These are phyloP conservation scores for Brachionus sp. DNA, from an alignment of 1,140 invertebrate genomes.

Conservation along the genomic window DNA sequence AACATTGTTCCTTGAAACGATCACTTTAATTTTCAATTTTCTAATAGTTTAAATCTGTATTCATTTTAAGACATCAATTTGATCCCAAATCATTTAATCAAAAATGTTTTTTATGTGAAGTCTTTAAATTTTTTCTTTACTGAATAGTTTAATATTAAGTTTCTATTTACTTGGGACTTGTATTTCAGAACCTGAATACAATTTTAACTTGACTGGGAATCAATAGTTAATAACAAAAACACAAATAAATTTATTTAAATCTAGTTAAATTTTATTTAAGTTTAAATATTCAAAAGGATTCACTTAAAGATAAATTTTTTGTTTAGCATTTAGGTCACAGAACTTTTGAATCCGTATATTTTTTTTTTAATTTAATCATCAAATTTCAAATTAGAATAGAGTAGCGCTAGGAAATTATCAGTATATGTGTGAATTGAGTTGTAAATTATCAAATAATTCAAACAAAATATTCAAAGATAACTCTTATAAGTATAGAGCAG, in stretches of 20 bases:
- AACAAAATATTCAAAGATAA: neutral
- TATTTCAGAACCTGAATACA: neutral
- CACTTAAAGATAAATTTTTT: neutral
- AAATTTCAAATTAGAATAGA: neutral
- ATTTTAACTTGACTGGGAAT: neutral
- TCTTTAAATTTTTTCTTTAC: neutral
- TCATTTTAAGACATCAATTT: too few species aligned
- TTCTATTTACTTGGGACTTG: neutral
- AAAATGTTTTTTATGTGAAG: too few species aligned
- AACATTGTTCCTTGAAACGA: neutral
- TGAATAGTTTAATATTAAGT: neutral
- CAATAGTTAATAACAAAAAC: neutral
- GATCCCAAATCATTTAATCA: too few species aligned
- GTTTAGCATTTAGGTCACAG: neutral
- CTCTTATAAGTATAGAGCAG: neutral
- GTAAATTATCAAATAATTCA: slow-evolving; percentile 12
- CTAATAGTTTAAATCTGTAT: too few species aligned
- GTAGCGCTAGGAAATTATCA: neutral
- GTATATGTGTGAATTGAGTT: neutral
- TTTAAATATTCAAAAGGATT: neutral
- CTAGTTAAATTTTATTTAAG: neutral
- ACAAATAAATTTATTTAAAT: neutral
- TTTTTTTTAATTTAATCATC: neutral
- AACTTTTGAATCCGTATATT: neutral
- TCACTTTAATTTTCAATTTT: neutral